Evolutionary conservation across 2,888 invertebrate genomes (phyloP), one percentile per base, ranked within the genome.

Genomic region (Heliconius erato): DNA sequence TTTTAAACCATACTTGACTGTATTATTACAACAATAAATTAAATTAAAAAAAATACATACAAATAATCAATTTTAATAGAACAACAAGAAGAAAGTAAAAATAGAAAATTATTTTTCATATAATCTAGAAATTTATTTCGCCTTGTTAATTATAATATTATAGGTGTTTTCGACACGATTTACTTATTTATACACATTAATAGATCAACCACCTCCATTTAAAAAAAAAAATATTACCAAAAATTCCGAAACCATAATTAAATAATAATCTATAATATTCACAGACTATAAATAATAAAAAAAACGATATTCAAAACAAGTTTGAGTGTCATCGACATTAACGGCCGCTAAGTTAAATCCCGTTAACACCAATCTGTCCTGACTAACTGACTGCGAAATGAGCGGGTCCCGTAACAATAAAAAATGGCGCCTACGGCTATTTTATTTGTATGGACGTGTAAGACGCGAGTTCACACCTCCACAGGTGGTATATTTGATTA

Each of bases 341-440:
- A 78, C 78, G 83, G 87, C 85, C 77, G 83, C 82, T 84, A 86
- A 87, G 84, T 76, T 67, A 85, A 86, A 84, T 90, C 85, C 91
- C 90, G 90, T 90, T 91, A 89, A 88, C 87, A 86, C 85, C 87
- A 85, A 86, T 86, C 86, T 86, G 85, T 86, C 86, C 85, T 84
- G 84, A 82, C 80, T 85, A 81, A 83, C 77, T 82, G 82, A 87
- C 80, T 85, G 86, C 85, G 84, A 88, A 89, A 87, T 86, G 83
- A 83, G 80, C 79, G 85, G 85, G 85, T 85, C 87, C 88, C 88
- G 89, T 89, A 88, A 87, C 86, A 81, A 89, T 87, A 89, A 90
- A 89, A 54, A 89, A 88, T 74, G 74, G 76, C 54, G 76, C 80
- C 80, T 59, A 40, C 74, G 80, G 80, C 80, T 40, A 76, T 76